These are phyloP conservation scores for Hormiphora californensis DNA, from an alignment of 37 sponge, comb jelly and placozoan genomes.

Conservation along the genomic window DNA sequence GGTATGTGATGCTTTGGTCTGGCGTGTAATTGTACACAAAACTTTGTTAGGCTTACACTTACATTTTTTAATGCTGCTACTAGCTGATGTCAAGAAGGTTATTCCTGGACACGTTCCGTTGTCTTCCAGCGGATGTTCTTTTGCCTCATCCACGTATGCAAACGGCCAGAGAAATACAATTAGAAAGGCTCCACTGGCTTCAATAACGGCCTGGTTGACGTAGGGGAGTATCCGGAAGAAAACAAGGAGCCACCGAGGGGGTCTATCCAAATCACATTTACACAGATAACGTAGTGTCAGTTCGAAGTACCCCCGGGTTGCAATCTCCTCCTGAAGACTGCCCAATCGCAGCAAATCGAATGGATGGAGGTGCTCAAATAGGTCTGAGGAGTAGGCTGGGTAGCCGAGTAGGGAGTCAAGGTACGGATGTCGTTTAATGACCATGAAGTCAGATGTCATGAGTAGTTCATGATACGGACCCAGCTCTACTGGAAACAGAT, in stretches of 20 bases:
- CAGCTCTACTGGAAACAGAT: not conserved
- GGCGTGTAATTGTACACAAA: too few species aligned
- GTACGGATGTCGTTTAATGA: constrained; percentile 1
- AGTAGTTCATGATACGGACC: constrained; percentile 23
- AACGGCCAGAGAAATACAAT: constrained; percentile 19
- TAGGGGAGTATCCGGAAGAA: not conserved
- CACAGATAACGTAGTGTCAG: not conserved
- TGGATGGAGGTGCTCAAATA: constrained; percentile 33
- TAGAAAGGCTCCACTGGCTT: not conserved
- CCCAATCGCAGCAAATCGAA: not conserved
- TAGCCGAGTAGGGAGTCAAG: constrained; percentile 21
- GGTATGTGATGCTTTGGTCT: too few species aligned
- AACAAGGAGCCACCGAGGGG: not conserved
- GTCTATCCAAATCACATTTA: not conserved
- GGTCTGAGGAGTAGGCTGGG: not conserved
- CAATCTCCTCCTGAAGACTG: not conserved
- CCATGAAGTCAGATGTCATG: not conserved
- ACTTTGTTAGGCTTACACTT: too few species aligned
- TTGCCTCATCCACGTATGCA: too few species aligned
- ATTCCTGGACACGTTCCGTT: too few species aligned
- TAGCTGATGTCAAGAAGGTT: too few species aligned
- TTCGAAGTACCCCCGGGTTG: not conserved
- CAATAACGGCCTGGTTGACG: not conserved
- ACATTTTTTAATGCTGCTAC: too few species aligned
- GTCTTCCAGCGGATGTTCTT: too few species aligned